A percentile compares a stretch with the other conserved stretches of the same genome.
Conservation (phyloP, 2,797 vertebrate genomes). For the Apogon talboti region DNA sequence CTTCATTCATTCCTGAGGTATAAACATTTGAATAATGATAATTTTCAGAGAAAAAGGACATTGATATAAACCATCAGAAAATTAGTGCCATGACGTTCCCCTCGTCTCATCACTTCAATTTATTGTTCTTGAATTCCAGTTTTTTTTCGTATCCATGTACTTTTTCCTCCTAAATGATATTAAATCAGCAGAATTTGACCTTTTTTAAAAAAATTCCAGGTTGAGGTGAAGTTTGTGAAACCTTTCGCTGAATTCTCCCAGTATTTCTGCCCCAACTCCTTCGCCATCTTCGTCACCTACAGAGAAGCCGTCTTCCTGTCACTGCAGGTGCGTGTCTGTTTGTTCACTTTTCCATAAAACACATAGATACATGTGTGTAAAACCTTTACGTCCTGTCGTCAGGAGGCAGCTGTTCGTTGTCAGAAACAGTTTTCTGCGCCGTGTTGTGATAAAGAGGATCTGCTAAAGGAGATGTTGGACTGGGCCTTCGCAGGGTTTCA, state of each 20-base stretch:
- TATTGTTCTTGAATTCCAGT: no score
- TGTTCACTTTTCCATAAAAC: neutral
- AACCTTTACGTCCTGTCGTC: neutral
- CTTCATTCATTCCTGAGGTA: no score
- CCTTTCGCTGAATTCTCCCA: slow-evolving; percentile 70
- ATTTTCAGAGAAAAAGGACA: no score
- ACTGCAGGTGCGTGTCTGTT: slow-evolving; percentile 70
- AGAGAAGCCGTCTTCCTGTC: slow-evolving; percentile 71
- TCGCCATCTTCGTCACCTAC: slow-evolving; percentile 65
- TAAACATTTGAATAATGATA: no score
- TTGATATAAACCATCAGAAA: no score
- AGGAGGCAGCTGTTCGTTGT: slow-evolving; percentile 70
- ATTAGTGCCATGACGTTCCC: no score
- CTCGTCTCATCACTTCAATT: no score
- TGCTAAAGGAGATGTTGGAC: slow-evolving; percentile 72
- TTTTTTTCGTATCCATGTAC: neutral
- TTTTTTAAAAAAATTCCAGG: slow-evolving; percentile 56
- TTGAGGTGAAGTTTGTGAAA: slow-evolving; percentile 45
- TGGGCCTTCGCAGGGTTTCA: slow-evolving; percentile 80
- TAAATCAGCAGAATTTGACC: no score
- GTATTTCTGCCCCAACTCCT: slow-evolving; percentile 71
- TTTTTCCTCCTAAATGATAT: neutral
- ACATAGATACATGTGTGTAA: no score
- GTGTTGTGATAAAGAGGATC: slow-evolving; percentile 38
- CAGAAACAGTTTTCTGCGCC: slow-evolving; percentile 52